Evolutionary conservation across 2,113 vertebrate species (phyloP), one percentile per base, ranked within the genome.

Genomic region (Lophotis ruficrista): DNA sequence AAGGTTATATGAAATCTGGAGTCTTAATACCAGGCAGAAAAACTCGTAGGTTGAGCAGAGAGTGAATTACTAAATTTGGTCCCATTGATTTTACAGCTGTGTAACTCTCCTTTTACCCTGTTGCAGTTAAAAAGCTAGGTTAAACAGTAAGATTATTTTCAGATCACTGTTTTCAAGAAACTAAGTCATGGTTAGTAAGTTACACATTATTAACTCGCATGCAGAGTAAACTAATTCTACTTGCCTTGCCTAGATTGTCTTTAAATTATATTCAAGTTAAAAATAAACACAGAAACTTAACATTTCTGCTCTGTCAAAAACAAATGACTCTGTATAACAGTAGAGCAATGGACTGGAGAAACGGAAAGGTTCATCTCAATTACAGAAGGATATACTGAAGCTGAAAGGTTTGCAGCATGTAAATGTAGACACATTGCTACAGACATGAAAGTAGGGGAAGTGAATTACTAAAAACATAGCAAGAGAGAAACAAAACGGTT

Each of bases 391-490:
- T 16, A 38, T 19, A 20, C 4, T 45, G 35, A 84, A 81, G 45
- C 10, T 24, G 30, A 76, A 72, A 88, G 30, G 35, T 68, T 60
- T 87, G 68, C 22, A 87, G 50, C 31, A 60, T 7, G 10, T 43
- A 85, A 6, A 41, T 10, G 22, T 3, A 77, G 15, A 37, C 27
- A 58, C 37, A 51, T 19, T 77, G 57, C 22, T 41, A 54, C 3
- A 53, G 23, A 70, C 16, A 27, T 6, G 6, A 72, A 57, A 76
- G 43, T 2, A 68, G 11, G 14, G 12, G 31, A 84, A 80, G 17
- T 16, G 22, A 76, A 69, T 12, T 48, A 57, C 14, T 21, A 54
- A 17, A 16, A 66, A 47, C 0, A 0, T 2, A 77, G 25, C 25
- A 80, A 69, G 25, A 82, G 35, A 68, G 37, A 75, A 71, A 31